Conservation (phyloP, 2,888 invertebrate genomes). For the Cheilosia vernalis region DNA sequence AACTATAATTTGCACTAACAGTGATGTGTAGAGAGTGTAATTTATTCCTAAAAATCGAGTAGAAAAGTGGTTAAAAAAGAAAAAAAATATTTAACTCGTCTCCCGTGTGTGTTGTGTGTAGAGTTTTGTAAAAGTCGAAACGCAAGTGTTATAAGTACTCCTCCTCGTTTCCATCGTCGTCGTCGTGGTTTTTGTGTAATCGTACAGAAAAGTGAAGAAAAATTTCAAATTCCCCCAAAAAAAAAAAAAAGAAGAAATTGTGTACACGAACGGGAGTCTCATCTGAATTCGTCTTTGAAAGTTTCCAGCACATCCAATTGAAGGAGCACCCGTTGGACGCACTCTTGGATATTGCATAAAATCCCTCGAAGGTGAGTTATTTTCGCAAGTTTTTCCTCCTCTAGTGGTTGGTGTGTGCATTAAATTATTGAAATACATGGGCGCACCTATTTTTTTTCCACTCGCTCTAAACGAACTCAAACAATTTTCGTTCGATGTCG, state of each 20-base stretch:
- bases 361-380: constrained; percentile 60
- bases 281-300: not conserved
- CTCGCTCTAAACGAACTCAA: constrained; percentile 46
- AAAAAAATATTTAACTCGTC: constrained; percentile 50
- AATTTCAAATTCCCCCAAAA: not conserved
- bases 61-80: constrained; percentile 26
- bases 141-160: constrained; percentile 44
- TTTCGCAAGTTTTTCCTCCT: constrained; percentile 53
- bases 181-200: constrained; percentile 38
- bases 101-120: constrained; percentile 48
- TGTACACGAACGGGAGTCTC: not conserved
- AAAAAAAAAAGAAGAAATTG: not conserved
- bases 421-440: constrained; percentile 59
- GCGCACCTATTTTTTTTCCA: constrained; percentile 74
- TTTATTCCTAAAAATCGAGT: constrained; percentile 52
- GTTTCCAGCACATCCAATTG: not conserved
- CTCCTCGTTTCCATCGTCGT: constrained; percentile 27
- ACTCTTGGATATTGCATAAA: constrained; percentile 62
- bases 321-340: constrained; percentile 36
- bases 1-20: constrained; percentile 22
- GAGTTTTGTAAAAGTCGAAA: constrained; percentile 59
- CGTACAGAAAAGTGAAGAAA: constrained; percentile 10
- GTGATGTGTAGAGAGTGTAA: constrained; percentile 52
- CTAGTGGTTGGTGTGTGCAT: constrained; percentile 45
- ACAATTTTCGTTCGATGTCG: constrained; percentile 26